A percentile compares a stretch with the other conserved stretches of the same genome.
Evolutionary conservation across 1,140 invertebrate species (phyloP).

Genomic region (Aphis craccivora): DNA sequence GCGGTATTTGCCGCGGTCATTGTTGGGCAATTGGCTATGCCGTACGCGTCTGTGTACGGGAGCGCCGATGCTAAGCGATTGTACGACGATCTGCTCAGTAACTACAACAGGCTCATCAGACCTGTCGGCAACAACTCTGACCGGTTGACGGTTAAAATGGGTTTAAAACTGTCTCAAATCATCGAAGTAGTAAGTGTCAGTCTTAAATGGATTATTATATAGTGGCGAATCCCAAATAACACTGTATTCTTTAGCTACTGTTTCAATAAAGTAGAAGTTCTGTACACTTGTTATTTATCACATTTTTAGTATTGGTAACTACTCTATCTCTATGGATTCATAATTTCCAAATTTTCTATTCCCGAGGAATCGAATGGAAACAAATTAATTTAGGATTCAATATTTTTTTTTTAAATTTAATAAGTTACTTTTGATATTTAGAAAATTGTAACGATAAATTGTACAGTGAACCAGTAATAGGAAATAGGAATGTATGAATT

Average conservation of each 20-base stretch:
- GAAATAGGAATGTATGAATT: neutral
- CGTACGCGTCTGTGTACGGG: slow-evolving; percentile 66
- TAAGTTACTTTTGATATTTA: neutral
- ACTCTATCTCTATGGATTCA: neutral
- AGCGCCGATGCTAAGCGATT: slow-evolving; percentile 93
- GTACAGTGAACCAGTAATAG: neutral
- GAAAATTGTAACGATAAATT: neutral
- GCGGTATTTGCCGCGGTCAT: slow-evolving; percentile 62
- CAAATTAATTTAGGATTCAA: too few relatives aligned
- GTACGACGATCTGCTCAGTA: slow-evolving; percentile 93
- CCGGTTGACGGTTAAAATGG: slow-evolving; percentile 94
- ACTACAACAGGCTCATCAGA: slow-evolving; percentile 97
- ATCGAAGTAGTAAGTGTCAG: slow-evolving; percentile 95
- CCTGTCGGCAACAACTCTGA: slow-evolving; percentile 97
- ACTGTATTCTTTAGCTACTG: neutral
- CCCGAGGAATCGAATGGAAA: too few relatives aligned
- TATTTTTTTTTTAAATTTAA: too few relatives aligned
- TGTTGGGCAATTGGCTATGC: slow-evolving; percentile 43
- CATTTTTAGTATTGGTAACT: neutral
- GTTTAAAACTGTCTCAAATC: slow-evolving; percentile 93
- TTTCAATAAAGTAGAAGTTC: neutral
- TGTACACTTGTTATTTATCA: neutral
- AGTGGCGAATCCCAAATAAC: neutral
- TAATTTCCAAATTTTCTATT: neutral
- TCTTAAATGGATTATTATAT: too few relatives aligned